These are phyloP conservation scores for Plebejus argus DNA, from an alignment of 2,888 invertebrate genomes.

Conservation along the genomic window DNA sequence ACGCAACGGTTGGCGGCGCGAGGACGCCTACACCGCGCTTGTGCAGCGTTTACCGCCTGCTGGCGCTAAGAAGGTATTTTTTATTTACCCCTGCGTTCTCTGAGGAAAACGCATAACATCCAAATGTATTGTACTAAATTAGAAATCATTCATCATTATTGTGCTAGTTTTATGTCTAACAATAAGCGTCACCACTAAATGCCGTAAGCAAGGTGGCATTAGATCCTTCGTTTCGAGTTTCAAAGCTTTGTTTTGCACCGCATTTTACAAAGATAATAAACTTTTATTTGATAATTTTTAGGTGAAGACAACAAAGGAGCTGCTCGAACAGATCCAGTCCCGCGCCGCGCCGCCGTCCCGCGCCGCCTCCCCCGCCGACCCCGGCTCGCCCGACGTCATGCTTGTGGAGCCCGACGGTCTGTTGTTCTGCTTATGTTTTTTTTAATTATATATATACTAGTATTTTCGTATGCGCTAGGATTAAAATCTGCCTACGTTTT, in stretches of 20 bases:
- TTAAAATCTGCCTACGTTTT: neutral
- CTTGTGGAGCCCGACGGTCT: constrained; percentile 69
- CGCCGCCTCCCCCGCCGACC: constrained; percentile 50
- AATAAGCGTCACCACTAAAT: too few species aligned
- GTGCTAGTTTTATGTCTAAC: too few species aligned
- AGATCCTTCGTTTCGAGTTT: too few species aligned
- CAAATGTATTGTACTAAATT: too few species aligned
- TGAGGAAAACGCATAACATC: too few species aligned
- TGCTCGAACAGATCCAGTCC: constrained; percentile 88
- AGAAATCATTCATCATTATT: too few species aligned
- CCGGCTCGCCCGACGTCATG: constrained; percentile 68
- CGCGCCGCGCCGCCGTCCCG: constrained; percentile 66
- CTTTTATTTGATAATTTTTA: constrained; percentile 42
- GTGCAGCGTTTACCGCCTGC: constrained; percentile 68
- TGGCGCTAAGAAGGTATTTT: constrained; percentile 68
- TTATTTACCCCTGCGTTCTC: too few species aligned
- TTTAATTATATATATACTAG: neutral
- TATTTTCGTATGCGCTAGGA: constrained; percentile 33
- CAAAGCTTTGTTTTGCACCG: too few species aligned
- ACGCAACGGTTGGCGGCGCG: constrained; percentile 43
- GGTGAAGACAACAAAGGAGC: constrained; percentile 86
- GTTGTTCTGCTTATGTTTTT: constrained; percentile 36
- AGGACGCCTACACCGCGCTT: constrained; percentile 72
- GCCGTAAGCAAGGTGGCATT: too few species aligned
- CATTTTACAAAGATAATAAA: neutral